These are phyloP conservation scores for Ptychodera flava DNA, from an alignment of 35 echinoderm and acorn worm genomes.

Conservation along the genomic window DNA sequence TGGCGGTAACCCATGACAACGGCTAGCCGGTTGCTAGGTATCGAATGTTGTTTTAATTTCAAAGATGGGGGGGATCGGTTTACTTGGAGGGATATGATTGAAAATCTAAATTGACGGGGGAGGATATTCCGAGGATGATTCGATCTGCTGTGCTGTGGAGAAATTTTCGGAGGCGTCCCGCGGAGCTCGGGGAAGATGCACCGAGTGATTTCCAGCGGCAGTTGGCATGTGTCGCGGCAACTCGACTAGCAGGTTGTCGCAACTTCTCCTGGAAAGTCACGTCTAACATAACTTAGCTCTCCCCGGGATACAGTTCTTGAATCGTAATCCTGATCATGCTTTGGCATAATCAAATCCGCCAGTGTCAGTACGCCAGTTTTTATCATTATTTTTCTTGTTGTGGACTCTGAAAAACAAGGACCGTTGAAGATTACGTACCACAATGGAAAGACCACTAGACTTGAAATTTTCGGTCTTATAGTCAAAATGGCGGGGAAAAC, in stretches of 20 bases:
- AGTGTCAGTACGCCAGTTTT: no score
- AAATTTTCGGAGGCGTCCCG: neutral
- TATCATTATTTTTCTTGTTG: no score
- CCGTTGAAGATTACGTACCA: no score
- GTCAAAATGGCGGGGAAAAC: no score
- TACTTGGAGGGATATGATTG: neutral
- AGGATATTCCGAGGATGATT: neutral
- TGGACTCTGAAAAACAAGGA: no score
- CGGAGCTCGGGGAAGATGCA: neutral
- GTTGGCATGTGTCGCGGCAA: neutral
- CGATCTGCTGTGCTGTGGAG: neutral
- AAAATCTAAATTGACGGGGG: neutral
- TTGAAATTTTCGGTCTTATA: no score
- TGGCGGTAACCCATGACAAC: neutral
- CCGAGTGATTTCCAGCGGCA: neutral
- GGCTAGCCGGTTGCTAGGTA: neutral
- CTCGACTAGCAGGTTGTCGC: neutral
- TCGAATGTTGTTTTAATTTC: neutral
- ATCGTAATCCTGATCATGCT: neutral
- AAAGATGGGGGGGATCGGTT: neutral
- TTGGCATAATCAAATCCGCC: neutral
- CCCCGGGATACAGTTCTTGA: neutral
- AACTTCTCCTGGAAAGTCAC: neutral
- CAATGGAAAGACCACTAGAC: no score
- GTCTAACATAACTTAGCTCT: neutral